Base-by-base conservation (phyloP, 2,797 vertebrate genomes). In the Remorina albescens region DNA sequence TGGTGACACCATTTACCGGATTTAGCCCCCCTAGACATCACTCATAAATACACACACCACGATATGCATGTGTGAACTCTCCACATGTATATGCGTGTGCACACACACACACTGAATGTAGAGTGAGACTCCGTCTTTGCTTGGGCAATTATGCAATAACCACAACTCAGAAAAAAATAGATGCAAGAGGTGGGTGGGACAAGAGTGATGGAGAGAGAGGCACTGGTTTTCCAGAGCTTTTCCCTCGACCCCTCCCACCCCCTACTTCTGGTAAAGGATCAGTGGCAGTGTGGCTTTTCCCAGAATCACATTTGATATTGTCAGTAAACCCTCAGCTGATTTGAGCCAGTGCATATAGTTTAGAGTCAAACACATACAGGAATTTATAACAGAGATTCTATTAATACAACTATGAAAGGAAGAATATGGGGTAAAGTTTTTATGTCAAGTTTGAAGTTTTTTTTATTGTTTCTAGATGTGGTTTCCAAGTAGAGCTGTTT, bases 1-100 rank as follows among this genome's bases (percentile, higher is more conserved):
- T 75, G 85, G 91, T 94, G 90, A 94, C 93, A 94, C 90, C 86
- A 91, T 94, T 94, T 94, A 93, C 90, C 81, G 78, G 88, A 93
- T 90, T 86, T 87, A 74, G 60, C 67, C 80, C 78, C 77, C 39
- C 30, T 53, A 71, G 81, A 82, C 82, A 74, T 88, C 76, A 77
- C 71, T 86, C 87, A 80, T 87, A 89, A 89, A 90, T 82, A 68
- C 79, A 75, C 66, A 75, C 71, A 42, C 26, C 58, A 50, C 58
- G 62, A 19, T 49, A 73, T 74, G 75, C 73, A 72, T 64, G 54
- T 72, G 65, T 71, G 72, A 76, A 88, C 74, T 71, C 74, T 77
- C 59, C 69, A 66, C 76, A 44, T 42, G 1, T 47, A 63, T 15
- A 49, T 47, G 62, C 58, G 73, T 65, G 63, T 53, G 61, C 64